Percentiles rank a stretch among this genome's conserved stretches.
phyloP scores from a whole-genome alignment of 2,113 vertebrate genomes.

The Petromus typicus region DNA sequence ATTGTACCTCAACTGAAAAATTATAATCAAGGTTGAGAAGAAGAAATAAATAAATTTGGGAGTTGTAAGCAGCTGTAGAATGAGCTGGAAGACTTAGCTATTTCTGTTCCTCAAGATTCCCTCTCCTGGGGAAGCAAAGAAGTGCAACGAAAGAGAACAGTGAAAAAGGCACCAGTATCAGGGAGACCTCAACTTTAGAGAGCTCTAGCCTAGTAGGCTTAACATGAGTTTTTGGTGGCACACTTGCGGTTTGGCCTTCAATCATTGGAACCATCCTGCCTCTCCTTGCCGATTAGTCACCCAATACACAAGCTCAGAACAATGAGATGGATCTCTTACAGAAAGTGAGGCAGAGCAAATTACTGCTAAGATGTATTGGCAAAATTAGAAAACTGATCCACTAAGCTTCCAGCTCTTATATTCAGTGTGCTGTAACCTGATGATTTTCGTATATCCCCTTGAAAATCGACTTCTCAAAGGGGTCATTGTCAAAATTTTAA shows the following conservation, averaged over 20 bases:
- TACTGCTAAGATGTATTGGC: not conserved
- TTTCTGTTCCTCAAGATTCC: constrained; percentile 1
- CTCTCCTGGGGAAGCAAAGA: constrained; percentile 4
- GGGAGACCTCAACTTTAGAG: not conserved
- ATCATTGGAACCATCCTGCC: not conserved
- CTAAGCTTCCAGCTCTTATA: not conserved
- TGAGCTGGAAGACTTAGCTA: not conserved
- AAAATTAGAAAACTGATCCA: not conserved
- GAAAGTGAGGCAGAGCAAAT: not conserved
- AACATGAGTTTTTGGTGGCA: not conserved
- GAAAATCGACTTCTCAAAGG: not conserved
- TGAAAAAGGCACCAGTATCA: not conserved
- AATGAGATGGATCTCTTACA: not conserved
- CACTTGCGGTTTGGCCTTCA: not conserved
- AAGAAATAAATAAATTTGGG: not conserved
- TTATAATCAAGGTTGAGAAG: not conserved
- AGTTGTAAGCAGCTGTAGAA: not conserved
- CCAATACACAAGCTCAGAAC: not conserved
- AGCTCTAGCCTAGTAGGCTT: not conserved
- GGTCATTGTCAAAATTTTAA: not conserved
- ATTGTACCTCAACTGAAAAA: constrained; percentile 25
- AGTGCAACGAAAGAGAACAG: not conserved
- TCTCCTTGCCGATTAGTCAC: not conserved
- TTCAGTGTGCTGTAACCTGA: not conserved
- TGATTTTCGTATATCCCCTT: not conserved